Evolutionary conservation across 2,113 vertebrate genomes (phyloP), one percentile per base, ranked within the genome.

Genomic region (Salvelinus alpinus): DNA sequence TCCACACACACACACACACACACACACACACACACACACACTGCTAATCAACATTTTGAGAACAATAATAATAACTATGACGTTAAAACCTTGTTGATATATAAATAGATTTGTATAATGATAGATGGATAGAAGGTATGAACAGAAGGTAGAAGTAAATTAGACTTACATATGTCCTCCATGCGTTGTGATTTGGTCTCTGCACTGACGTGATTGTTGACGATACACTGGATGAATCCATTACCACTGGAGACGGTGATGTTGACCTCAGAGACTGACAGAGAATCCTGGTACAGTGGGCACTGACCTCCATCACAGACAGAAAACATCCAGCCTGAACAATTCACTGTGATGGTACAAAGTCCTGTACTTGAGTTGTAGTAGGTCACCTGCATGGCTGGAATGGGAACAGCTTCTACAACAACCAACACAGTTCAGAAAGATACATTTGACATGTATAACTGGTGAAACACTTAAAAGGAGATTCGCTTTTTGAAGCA

Each of bases 161-260:
- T 1, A 7, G 59, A 84, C 88, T 88, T 62, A 92, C 92, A 93
- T 1, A 0, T 3, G 5, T 25, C 7, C 0, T 12, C 12, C 1
- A 44, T 9, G 5, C 0, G 20, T 73, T 64, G 0, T n/a, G 78
- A 87, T 6, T 1, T 2, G 0, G 1, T 74, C 2, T 9, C 75
- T 3, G 0, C 70, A 86, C 89, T 91, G 48, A 90, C 85, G 0
- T 75, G n/a, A 75, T 91, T 93, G 44, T 13, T 86, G 65, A 65
- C 83, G 0, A 1, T 72, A 66, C 92, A 93, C 71, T 75, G 3
- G 11, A 91, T 25, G 22, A 38, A 38, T 38, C 7, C 34, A 38
- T 77, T 75, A 7, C 64, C 0, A 0, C 0, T 1, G 0, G 29
- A 57, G 20, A 90, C 2, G 68, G 59, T 86, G 72, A 92, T 81